A percentile compares a stretch with the other conserved stretches of the same genome.
These are phyloP conservation scores for Chaetodon trifasciatus DNA, from an alignment of 2,797 vertebrate species.

Conservation along the genomic window DNA sequence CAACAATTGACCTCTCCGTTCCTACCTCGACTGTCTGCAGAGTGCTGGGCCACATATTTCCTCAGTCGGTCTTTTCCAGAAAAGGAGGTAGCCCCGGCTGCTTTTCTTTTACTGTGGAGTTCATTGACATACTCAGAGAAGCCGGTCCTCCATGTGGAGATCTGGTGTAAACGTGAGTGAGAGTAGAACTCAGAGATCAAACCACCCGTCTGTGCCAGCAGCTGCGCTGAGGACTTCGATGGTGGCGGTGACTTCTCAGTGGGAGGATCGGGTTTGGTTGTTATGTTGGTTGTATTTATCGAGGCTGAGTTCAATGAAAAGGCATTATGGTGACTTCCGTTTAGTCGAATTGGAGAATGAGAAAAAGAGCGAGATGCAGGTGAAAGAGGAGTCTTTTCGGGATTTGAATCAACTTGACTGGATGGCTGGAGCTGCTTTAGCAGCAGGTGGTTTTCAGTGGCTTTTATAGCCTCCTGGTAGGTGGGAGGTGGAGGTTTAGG, in stretches of 20 bases:
- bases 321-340: slow-evolving; percentile 81
- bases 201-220: slow-evolving; percentile 78
- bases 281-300: slow-evolving; percentile 20
- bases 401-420: slow-evolving; percentile 22
- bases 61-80: slow-evolving; percentile 94
- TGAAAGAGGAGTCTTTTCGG: slow-evolving; percentile 53
- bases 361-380: slow-evolving; percentile 60
- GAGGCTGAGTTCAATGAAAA: slow-evolving; percentile 56
- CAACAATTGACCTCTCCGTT: background rate
- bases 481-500: slow-evolving; percentile 57
- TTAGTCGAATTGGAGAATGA: slow-evolving; percentile 73
- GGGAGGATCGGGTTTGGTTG: slow-evolving; percentile 45
- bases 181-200: slow-evolving; percentile 97
- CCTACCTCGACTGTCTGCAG: slow-evolving; percentile 55
- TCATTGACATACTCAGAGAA: slow-evolving; percentile 95
- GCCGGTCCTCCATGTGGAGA: slow-evolving; percentile 95
- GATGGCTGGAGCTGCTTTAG: slow-evolving; percentile 40
- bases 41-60: slow-evolving; percentile 86
- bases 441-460: slow-evolving; percentile 26
- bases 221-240: slow-evolving; percentile 68
- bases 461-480: slow-evolving; percentile 62
- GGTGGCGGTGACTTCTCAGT: slow-evolving; percentile 35
- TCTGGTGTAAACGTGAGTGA: slow-evolving; percentile 96
- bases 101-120: slow-evolving; percentile 88
- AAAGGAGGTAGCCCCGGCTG: slow-evolving; percentile 83